phyloP scores from a whole-genome alignment of 2,797 vertebrate genomes.

The Sparidentex hasta region DNA sequence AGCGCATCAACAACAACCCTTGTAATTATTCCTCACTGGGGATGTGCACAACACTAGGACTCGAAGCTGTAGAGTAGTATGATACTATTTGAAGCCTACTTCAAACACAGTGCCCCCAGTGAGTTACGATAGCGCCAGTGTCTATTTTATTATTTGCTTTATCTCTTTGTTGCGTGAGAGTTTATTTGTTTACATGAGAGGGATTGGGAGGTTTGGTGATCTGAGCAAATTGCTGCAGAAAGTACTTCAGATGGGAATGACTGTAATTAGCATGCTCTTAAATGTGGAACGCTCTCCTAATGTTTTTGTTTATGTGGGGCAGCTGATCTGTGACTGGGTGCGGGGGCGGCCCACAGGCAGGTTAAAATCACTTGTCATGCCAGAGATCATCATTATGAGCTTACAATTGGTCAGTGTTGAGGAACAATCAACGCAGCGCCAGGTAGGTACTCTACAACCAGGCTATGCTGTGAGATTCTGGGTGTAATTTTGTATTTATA shows the following conservation, averaged over 20 bases:
- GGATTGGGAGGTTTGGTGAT: constrained; percentile 87
- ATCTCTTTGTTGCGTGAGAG: constrained; percentile 86
- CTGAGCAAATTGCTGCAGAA: constrained; percentile 87
- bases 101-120: constrained; percentile 81
- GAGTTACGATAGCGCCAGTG: constrained; percentile 79
- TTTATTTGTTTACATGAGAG: constrained; percentile 89
- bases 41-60: constrained; percentile 66
- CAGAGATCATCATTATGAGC: constrained; percentile 89
- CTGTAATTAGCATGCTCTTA: constrained; percentile 89
- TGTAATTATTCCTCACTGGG: constrained; percentile 76
- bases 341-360: constrained; percentile 84
- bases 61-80: constrained; percentile 72
- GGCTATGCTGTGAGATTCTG: constrained; percentile 56
- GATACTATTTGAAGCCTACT: constrained; percentile 86
- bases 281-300: constrained; percentile 85
- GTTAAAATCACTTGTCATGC: constrained; percentile 90
- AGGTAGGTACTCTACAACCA: constrained; percentile 78
- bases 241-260: constrained; percentile 89
- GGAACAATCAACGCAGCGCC: constrained; percentile 82
- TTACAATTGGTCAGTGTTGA: constrained; percentile 88
- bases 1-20: constrained; percentile 71
- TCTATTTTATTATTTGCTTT: constrained; percentile 83
- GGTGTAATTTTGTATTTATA: constrained; percentile 74
- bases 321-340: constrained; percentile 84
- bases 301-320: constrained; percentile 88